Percentiles rank a stretch among this genome's conserved stretches.
Evolutionary conservation across 1,140 invertebrate genomes (phyloP).

Genomic region (Palaemon carinicauda): DNA sequence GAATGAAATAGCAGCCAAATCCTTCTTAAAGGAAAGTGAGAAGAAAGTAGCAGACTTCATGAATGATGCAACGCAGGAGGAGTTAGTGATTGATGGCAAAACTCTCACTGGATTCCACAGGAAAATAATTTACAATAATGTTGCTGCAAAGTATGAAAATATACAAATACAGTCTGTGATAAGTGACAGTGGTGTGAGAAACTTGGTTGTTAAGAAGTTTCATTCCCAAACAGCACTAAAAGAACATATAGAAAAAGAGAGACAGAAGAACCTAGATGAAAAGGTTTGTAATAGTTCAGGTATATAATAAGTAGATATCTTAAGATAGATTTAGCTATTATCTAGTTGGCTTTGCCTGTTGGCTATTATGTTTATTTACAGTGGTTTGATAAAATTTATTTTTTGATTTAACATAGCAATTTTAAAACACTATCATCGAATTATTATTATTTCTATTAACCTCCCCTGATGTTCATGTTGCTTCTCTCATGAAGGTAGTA

Average conservation of each 20-base stretch:
- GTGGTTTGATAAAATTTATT: too few species aligned
- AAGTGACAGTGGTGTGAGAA: conserved; percentile 6
- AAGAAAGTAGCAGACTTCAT: conserved; percentile 35
- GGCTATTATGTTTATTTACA: too few species aligned
- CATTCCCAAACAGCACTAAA: background rate
- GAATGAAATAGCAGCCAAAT: conserved; percentile 34
- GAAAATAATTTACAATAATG: conserved; percentile 45
- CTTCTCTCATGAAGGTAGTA: too few species aligned
- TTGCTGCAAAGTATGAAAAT: conserved; percentile 30
- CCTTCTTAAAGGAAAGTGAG: conserved; percentile 26
- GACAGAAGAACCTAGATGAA: conserved; percentile 26
- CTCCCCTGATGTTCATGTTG: too few species aligned
- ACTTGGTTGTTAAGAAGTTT: conserved; percentile 36
- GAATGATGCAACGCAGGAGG: background rate
- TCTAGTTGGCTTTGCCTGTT: too few species aligned
- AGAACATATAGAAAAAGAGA: conserved; percentile 16
- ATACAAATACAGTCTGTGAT: conserved; percentile 15
- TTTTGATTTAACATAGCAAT: too few species aligned
- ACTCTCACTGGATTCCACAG: conserved; percentile 30
- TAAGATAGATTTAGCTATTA: too few species aligned
- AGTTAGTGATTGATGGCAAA: conserved; percentile 2
- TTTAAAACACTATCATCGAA: too few species aligned
- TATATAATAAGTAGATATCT: too few species aligned
- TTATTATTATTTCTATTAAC: too few species aligned
- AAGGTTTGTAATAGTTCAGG: conserved; percentile 20